Evolutionary conservation across 2,113 vertebrate species (phyloP), one percentile per base, ranked within the genome.

Genomic region (Cyrtonyx montezumae): DNA sequence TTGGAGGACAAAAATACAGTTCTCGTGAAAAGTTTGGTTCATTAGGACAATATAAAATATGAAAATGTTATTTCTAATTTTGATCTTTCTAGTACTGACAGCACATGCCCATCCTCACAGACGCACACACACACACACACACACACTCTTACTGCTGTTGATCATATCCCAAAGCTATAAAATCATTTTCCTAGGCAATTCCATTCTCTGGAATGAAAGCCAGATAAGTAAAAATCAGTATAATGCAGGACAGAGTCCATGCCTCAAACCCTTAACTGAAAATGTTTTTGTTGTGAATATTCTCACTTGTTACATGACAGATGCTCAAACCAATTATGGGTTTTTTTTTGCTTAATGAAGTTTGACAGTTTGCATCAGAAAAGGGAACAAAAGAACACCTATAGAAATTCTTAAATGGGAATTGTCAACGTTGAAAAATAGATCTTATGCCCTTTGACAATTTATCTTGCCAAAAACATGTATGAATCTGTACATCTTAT

Each of bases 301-400:
- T 80, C 51, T 78, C 22, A 55, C 40, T 80, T 71, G 10, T 55
- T 81, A 76, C 3, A 1, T 71, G 58, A 76, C 75, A 85, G 40
- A 81, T 79, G 79, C 53, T 89, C 36, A 91, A 84, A 79, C 70
- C 84, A 91, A 69, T 53, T 81, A 19, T 63, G 4, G 10, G 9
- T 4, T 17, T 32, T 2, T 70, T 92, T 81, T 89, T 75, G 13
- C 26, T 79, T 95, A 88, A 92, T 82, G 45, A 69, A 84, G 63
- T 84, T 94, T 87, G 62, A 69, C 78, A 89, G 69, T 76, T 90
- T 93, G 26, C 46, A 79, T 74, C 49, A 83, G 79, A 83, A 90
- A 77, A 22, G 13, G 11, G 14, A 93, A 93, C 76, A 90, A 90
- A 94, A 88, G 28, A 82, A 55, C 53, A 79, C 12, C 20, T 76